phyloP scores from a whole-genome alignment of 2,113 vertebrate genomes.

The Numida meleagris region DNA sequence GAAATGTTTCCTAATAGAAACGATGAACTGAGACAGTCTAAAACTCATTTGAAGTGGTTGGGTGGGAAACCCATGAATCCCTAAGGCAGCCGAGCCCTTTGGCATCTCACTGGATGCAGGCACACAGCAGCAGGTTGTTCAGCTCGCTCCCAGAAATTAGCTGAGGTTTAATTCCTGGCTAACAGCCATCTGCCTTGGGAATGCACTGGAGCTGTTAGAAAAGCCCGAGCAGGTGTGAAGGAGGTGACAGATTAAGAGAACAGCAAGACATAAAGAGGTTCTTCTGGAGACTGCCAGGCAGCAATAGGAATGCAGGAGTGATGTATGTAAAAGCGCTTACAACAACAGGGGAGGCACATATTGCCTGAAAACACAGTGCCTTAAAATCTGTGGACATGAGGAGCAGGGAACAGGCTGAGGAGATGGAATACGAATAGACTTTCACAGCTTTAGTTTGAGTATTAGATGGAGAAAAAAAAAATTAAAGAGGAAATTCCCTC shows the following conservation, averaged over 20 bases:
- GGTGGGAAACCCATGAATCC: background rate
- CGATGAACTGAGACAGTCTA: background rate
- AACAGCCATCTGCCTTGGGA: slow-evolving; percentile 18
- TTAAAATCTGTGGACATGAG: background rate
- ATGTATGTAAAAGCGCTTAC: slow-evolving; percentile 61
- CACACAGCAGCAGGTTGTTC: background rate
- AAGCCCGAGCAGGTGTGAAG: slow-evolving; percentile 62
- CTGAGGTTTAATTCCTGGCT: slow-evolving; percentile 39
- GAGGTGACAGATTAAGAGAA: slow-evolving; percentile 66
- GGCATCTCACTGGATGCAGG: fast-evolving
- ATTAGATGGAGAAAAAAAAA: background rate
- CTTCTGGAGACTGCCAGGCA: slow-evolving; percentile 49
- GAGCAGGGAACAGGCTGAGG: background rate
- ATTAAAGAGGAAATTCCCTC: background rate
- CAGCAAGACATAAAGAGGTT: slow-evolving; percentile 38
- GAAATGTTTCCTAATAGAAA: background rate
- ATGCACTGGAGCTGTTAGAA: slow-evolving; percentile 36
- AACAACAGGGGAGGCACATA: slow-evolving; percentile 18
- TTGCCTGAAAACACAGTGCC: background rate
- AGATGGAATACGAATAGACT: background rate
- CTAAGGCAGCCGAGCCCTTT: background rate
- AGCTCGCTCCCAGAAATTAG: slow-evolving; percentile 17
- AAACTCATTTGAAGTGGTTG: background rate
- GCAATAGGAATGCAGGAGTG: slow-evolving; percentile 53
- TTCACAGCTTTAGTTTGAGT: background rate